phyloP scores from a whole-genome alignment of 1,140 invertebrate genomes.

The Drosophila insularis region DNA sequence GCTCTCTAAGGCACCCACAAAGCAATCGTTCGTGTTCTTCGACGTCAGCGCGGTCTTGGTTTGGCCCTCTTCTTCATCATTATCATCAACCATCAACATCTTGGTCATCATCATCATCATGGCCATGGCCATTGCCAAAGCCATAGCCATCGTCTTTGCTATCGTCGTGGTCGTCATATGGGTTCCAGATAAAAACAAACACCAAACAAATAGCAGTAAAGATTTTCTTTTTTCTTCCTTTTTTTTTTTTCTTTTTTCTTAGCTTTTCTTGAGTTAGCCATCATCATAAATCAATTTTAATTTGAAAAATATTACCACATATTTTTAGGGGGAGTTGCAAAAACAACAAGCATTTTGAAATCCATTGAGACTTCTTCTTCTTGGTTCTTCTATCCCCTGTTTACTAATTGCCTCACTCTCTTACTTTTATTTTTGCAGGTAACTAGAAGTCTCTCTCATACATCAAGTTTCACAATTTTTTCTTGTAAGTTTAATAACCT shows the following conservation, averaged over 20 bases:
- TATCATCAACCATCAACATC: neutral
- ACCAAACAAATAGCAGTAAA: constrained; percentile 62
- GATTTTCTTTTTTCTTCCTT: constrained; percentile 52
- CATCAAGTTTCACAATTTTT: neutral
- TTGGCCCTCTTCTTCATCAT: constrained; percentile 3
- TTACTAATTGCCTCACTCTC: neutral
- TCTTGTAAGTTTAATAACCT: constrained; percentile 4
- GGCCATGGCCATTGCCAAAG: constrained; percentile 25
- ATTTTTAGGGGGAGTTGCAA: constrained; percentile 23
- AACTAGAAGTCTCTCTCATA: neutral
- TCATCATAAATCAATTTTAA: constrained; percentile 78
- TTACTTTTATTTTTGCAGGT: neutral
- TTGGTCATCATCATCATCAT: constrained; percentile 2
- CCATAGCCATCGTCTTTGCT: constrained; percentile 26
- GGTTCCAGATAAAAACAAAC: constrained; percentile 46
- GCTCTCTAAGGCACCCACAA: neutral
- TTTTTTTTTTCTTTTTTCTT: constrained; percentile 24
- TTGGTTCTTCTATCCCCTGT: neutral
- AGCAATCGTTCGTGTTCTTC: neutral
- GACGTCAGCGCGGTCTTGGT: neutral
- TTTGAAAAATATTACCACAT: constrained; percentile 73
- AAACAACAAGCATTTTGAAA: constrained; percentile 5
- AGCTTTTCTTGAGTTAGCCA: constrained; percentile 12
- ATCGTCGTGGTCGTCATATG: constrained; percentile 35
- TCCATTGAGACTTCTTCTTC: neutral